These are phyloP conservation scores for Silurus aristotelis DNA, from an alignment of 2,797 vertebrate species.

Conservation along the genomic window DNA sequence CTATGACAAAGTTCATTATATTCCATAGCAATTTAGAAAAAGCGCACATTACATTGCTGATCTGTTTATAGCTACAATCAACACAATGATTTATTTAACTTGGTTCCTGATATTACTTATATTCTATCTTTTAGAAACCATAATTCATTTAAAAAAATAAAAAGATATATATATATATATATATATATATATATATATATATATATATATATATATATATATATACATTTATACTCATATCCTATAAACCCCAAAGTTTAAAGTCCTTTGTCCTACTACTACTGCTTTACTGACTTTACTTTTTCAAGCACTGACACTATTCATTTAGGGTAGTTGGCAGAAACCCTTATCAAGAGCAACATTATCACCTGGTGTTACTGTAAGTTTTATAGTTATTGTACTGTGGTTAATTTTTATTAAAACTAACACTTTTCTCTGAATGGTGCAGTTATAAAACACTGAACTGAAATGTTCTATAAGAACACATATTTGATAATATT, in stretches of 20 bases:
- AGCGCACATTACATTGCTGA: background rate
- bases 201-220: too few species aligned
- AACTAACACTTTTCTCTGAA: background rate
- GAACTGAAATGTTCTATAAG: too few species aligned
- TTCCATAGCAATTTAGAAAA: background rate
- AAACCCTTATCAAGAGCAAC: too few species aligned
- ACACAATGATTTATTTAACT: background rate
- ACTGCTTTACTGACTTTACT: background rate
- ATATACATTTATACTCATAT: background rate
- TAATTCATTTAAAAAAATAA: background rate
- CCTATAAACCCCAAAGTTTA: background rate
- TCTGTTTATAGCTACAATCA: background rate
- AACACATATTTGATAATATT: background rate
- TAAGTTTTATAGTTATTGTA: too few species aligned
- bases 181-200: too few species aligned
- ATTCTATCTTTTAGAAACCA: background rate
- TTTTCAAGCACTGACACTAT: background rate
- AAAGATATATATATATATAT: background rate
- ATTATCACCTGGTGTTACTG: too few species aligned
- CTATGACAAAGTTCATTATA: background rate
- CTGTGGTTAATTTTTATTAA: background rate
- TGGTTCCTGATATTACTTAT: background rate
- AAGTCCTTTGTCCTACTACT: background rate
- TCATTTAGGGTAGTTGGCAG: too few species aligned
- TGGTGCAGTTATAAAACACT: background rate